Base-by-base conservation (phyloP, 2,888 invertebrate species). In the Gymnocheta viridis region DNA sequence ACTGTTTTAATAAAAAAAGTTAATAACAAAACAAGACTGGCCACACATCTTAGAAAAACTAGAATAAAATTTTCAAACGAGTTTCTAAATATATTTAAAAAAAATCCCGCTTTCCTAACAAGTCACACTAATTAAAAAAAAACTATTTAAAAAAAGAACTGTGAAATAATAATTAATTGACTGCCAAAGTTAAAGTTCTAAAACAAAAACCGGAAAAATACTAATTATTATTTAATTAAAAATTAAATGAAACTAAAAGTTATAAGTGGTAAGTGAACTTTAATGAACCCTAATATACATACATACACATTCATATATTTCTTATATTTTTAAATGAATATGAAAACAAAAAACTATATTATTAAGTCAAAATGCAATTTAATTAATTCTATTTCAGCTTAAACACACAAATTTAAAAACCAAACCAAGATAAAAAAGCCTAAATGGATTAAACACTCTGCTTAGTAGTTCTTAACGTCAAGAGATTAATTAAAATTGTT, bases 261-360 rank as follows among this genome's bases (percentile, higher is more conserved):
- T 64, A 72, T 79, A 72, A 64, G 79, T 79, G 79, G 79, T 79
- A 79, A 79, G 79, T 79, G 79, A 79, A 64, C 7, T 64, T 54
- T 4, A 62, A 51, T 44, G 19, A 64, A 62, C 62, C 14, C 24
- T 17, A 32, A 70, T 32, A 47, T 35, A 27, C 17, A 49, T 22
- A 60, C 2, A 62, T 14, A 24, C 14, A n/a, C 38, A n/a, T n/a
- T n/a, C n/a, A n/a, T n/a, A n/a, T n/a, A n/a, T 29, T 19, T 56
- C 9, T 19, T 27, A n/a, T n/a, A 41, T 7, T 64, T 49, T 35
- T 6, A 47, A 56, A 24, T 27, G 10, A 27, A 67, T 49, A 67
- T n/a, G 10, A 12, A 44, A 29, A 27, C 29, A 44, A 22, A 3
- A 56, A 29, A 47, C 0, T 22, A 32, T 67, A 67, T 44, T 76